phyloP scores from a whole-genome alignment of 2,888 invertebrate species.

The Campaea margaritaria region DNA sequence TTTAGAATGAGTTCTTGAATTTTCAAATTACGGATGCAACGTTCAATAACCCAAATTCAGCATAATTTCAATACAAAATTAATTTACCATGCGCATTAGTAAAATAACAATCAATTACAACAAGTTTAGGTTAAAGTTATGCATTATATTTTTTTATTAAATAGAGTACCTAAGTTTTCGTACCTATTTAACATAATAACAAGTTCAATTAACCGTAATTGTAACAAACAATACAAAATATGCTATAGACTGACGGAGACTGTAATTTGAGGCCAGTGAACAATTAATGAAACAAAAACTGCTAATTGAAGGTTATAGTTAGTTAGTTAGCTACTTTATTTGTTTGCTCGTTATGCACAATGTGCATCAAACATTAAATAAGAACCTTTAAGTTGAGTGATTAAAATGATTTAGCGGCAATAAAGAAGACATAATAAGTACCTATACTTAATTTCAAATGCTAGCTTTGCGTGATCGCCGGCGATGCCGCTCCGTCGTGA shows the following conservation, averaged over 20 bases:
- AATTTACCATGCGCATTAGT: too few relatives aligned
- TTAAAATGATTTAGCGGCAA: slow-evolving; percentile 25
- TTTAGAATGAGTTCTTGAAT: too few relatives aligned
- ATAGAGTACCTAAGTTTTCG: too few relatives aligned
- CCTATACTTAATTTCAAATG: slow-evolving; percentile 44
- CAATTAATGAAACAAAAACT: slow-evolving; percentile 28
- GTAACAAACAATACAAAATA: slow-evolving; percentile 12
- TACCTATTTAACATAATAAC: not conserved
- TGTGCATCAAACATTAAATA: slow-evolving; percentile 18
- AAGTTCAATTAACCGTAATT: slow-evolving; percentile 3
- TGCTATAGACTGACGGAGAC: slow-evolving; percentile 1
- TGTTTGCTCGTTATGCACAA: slow-evolving; percentile 22
- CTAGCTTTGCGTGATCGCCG: slow-evolving; percentile 52
- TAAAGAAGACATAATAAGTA: slow-evolving; percentile 48
- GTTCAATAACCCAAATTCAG: too few relatives aligned
- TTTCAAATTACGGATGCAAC: too few relatives aligned
- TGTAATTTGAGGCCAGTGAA: slow-evolving; percentile 19
- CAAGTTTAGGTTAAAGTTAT: too few relatives aligned
- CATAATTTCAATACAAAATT: too few relatives aligned
- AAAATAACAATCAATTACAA: too few relatives aligned
- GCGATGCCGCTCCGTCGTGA: slow-evolving; percentile 40
- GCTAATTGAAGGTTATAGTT: slow-evolving; percentile 22
- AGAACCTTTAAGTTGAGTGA: slow-evolving; percentile 20
- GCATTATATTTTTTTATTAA: too few relatives aligned
- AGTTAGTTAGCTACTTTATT: slow-evolving; percentile 8